Percentiles rank a stretch among this genome's conserved stretches.
Conservation (phyloP, 1,140 invertebrate genomes). For the Thaumetopoea pityocampa region DNA sequence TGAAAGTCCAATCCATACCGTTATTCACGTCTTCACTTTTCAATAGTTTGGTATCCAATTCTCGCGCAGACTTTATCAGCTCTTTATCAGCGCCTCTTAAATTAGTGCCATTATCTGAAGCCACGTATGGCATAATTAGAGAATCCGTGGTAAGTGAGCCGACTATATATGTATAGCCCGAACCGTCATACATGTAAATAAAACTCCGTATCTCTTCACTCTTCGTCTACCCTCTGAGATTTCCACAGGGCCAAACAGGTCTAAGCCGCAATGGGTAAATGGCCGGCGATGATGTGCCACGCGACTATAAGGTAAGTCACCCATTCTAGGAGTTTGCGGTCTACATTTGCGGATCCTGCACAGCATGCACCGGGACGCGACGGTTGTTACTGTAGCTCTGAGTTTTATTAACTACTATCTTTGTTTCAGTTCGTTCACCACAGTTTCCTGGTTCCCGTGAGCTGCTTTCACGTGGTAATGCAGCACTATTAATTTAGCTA, state of each 20-base stretch:
- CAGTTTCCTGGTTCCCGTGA: conserved; percentile 21
- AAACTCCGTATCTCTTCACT: conserved; percentile 44
- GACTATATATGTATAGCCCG: conserved; percentile 32
- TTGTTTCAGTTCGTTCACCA: conserved; percentile 23
- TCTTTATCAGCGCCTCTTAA: conserved; percentile 31
- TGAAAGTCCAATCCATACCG: conserved; percentile 42
- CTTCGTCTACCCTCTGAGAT: conserved; percentile 28
- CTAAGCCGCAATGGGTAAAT: conserved; percentile 24
- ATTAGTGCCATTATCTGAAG: conserved; percentile 42
- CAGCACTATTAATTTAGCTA: conserved; percentile 14
- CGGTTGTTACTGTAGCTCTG: conserved; percentile 12
- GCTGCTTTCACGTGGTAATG: conserved; percentile 16
- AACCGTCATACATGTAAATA: conserved; percentile 51
- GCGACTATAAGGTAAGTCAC: conserved; percentile 20
- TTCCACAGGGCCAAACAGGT: conserved; percentile 31
- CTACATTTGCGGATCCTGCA: conserved; percentile 10
- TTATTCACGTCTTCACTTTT: conserved; percentile 10
- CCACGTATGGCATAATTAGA: conserved; percentile 11
- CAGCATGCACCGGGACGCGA: conserved; percentile 9
- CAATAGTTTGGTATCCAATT: conserved; percentile 18
- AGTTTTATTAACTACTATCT: conserved; percentile 18
- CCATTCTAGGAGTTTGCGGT: conserved; percentile 18
- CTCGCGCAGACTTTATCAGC: conserved; percentile 10
- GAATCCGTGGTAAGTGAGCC: conserved; percentile 7
- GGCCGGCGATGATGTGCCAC: conserved; percentile 26